Conservation (phyloP, 2,888 invertebrate species). For the Platycheirus rosarum region DNA sequence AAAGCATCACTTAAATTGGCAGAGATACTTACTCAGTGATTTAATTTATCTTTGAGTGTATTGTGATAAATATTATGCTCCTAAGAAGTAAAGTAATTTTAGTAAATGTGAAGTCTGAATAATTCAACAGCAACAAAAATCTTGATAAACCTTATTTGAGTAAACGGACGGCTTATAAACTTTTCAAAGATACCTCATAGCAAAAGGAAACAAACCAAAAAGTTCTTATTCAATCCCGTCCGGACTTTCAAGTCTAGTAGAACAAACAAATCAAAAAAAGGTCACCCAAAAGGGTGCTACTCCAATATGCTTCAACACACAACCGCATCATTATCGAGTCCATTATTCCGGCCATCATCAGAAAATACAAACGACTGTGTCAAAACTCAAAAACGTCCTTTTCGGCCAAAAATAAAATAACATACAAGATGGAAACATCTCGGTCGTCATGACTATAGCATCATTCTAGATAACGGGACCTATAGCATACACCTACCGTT, state of each 20-base stretch:
- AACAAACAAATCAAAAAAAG: conserved; percentile 29
- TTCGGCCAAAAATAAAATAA: not conserved
- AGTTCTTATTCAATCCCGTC: conserved; percentile 11
- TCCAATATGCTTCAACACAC: conserved; percentile 1
- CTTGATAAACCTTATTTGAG: too few relatives aligned
- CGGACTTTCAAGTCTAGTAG: conserved; percentile 12
- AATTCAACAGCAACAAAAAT: too few relatives aligned
- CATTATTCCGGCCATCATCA: conserved; percentile 11
- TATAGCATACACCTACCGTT: not conserved
- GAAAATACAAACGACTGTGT: not conserved
- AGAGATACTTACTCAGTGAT: too few relatives aligned
- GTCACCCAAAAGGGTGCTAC: conserved; percentile 2
- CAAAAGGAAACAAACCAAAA: too few relatives aligned
- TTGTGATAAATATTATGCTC: too few relatives aligned
- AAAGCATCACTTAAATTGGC: too few relatives aligned
- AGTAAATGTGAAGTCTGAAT: too few relatives aligned
- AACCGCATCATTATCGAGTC: conserved; percentile 23
- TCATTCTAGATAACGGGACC: not conserved
- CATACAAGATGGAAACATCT: not conserved
- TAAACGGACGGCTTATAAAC: too few relatives aligned
- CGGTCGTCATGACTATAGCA: not conserved
- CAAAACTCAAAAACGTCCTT: not conserved
- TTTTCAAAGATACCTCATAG: too few relatives aligned
- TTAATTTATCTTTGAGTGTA: too few relatives aligned
- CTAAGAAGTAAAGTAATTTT: too few relatives aligned